phyloP scores from a whole-genome alignment of 2,113 vertebrate species.

The Falco punctatus region DNA sequence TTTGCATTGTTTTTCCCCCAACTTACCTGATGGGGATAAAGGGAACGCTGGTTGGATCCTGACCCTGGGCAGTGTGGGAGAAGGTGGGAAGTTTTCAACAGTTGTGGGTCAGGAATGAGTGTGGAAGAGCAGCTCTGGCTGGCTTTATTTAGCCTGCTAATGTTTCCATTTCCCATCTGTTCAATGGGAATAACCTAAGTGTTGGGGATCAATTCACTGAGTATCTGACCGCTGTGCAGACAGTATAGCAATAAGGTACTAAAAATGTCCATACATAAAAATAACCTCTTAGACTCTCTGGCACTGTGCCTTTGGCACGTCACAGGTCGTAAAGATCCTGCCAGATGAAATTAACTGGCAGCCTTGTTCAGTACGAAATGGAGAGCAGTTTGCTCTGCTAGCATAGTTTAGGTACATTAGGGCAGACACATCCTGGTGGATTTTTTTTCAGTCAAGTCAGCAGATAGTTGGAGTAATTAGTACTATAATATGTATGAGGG shows the following conservation, averaged over 20 bases:
- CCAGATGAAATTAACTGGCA: slow-evolving; percentile 57
- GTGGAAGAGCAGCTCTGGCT: slow-evolving; percentile 2
- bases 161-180: slow-evolving; percentile 49
- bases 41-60: neutral
- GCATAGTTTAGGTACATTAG: slow-evolving; percentile 35
- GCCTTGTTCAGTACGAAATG: neutral
- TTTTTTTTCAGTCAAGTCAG: slow-evolving; percentile 66
- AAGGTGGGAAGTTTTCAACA: neutral
- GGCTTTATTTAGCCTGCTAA: slow-evolving; percentile 39
- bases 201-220: slow-evolving; percentile 46
- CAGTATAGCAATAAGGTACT: slow-evolving; percentile 59
- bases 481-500: slow-evolving; percentile 6
- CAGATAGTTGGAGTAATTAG: slow-evolving; percentile 55
- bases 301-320: slow-evolving; percentile 53
- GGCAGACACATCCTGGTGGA: slow-evolving; percentile 19
- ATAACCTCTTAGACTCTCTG: slow-evolving; percentile 63
- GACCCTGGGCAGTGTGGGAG: neutral
- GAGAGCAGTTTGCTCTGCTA: slow-evolving; percentile 25
- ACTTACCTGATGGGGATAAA: neutral
- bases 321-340: slow-evolving; percentile 46
- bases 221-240: slow-evolving; percentile 1
- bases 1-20: neutral
- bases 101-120: neutral
- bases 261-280: slow-evolving; percentile 70
- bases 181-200: slow-evolving; percentile 29